These are phyloP conservation scores for Eueremaeus valkanovi DNA, from an alignment of 2,888 invertebrate genomes.

Conservation along the genomic window DNA sequence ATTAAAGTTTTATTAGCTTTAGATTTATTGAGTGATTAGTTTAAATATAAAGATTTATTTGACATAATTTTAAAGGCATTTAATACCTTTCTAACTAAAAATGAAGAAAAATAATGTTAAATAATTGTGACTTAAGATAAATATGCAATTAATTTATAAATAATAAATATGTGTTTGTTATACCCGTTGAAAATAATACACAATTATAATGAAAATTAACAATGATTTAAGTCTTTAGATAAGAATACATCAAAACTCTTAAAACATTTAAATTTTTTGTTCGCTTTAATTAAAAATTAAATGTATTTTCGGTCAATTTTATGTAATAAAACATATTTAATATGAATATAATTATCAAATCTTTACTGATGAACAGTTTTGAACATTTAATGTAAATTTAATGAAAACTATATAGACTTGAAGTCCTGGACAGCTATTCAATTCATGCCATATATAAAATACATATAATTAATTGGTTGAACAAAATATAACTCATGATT, in stretches of 20 bases:
- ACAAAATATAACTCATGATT: neutral
- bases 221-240: neutral
- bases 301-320: neutral
- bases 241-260: neutral
- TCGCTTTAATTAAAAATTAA: neutral
- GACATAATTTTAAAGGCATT: neutral
- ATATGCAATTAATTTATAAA: neutral
- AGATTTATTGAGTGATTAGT: neutral
- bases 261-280: neutral
- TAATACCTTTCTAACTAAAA: neutral
- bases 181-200: neutral
- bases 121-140: slow-evolving; percentile 2
- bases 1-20: slow-evolving; percentile 1
- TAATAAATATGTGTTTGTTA: slow-evolving; percentile 1
- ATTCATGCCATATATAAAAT: neutral
- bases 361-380: no score
- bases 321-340: neutral
- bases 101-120: neutral
- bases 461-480: neutral
- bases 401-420: neutral
- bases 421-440: neutral
- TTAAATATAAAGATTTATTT: neutral
- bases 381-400: neutral
- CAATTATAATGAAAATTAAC: neutral
- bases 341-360: neutral